Evolutionary conservation across 2,113 vertebrate species (phyloP), one percentile per base, ranked within the genome.

Genomic region (Pygoscelis adeliae): DNA sequence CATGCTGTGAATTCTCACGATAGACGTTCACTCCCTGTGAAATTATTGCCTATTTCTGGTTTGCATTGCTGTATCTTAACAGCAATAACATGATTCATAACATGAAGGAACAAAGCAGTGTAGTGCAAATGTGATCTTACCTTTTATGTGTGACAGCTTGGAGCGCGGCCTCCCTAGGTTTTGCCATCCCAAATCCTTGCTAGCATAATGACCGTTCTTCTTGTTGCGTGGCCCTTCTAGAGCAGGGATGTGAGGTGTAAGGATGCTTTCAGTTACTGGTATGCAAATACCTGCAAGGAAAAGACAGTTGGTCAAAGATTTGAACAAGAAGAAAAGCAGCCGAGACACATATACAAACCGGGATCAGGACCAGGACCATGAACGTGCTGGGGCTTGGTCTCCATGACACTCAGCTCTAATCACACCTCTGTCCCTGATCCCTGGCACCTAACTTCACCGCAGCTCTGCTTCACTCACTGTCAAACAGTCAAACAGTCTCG

Each of bases 171-270:
- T 99, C 71, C 99, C 98, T 15, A 98, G 96, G 96, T 98, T 99
- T 89, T 98, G 99, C 99, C 99, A 99, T 78, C 97, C 98, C 70
- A 99, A 98, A 92, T 99, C 99, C 67, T 99, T 99, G 97, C 97
- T 98, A 18, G 99, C 91, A 44, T 99, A 98, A 71, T 98, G 98
- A 26, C 97, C 89, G 0, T 98, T 98, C 93, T 98, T 98, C 76
- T 99, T 98, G 73, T 98, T 98, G 86, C 98, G 99, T 44, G 98
- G 98, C 69, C 99, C 99, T 36, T 99, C 99, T 52, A 99, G 96
- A 46, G 98, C 98, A 38, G 99, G 98, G 95, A 99, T 99, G 96
- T 99, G 99, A 92, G 99, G 98, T 4, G 99, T 99, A 59, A 99
- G 97, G 82, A 99, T 98, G 49, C 99, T 99, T 95, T 99, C 99